Base-by-base conservation (phyloP, 2,888 invertebrate genomes). In the Lapara coniferarum region DNA sequence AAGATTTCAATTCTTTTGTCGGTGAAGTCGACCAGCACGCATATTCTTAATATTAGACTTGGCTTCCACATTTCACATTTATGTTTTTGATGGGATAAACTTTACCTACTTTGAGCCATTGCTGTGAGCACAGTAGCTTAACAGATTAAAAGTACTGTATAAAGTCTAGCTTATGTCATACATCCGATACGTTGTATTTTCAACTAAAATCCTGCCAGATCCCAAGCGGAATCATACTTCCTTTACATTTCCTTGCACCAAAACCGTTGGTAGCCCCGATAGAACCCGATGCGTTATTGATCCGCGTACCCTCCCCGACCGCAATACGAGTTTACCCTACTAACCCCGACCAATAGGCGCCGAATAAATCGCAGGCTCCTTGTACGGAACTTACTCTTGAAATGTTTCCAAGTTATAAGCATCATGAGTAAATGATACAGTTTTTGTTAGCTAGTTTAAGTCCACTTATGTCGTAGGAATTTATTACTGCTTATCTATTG, bases 291-390 rank as follows among this genome's bases (percentile, higher is more conserved):
- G 85, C 85, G 80, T 71, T 88, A 90, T 89, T 78, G 89, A 89
- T 87, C 86, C 77, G 74, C 72, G 68, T 71, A 78, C 63, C 46
- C 81, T 74, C 74, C 78, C 68, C 78, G 76, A 84, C 84, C 85
- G 84, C 85, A 81, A 73, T 76, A 77, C 81, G 77, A 74, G 79
- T 81, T 82, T 89, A 89, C 89, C 88, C 89, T 81, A 89, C 83
- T 89, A 86, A 89, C 89, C 89, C 85, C 88, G 88, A 69, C 85
- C 63, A 70, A 70, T 71, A 69, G 86, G 85, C 87, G 87, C 85
- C 86, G 68, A 56, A 58, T n/a, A 16, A 46, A 46, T 56, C 58
- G 30, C 37, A 37, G 14, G 25, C 37, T 66, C 52, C 68, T 44
- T 63, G 19, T 63, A 30, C 10, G 49, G 58, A 59, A 63, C 53